These are phyloP conservation scores for Bimastos eiseni DNA, from an alignment of 2,888 invertebrate species.

Conservation along the genomic window DNA sequence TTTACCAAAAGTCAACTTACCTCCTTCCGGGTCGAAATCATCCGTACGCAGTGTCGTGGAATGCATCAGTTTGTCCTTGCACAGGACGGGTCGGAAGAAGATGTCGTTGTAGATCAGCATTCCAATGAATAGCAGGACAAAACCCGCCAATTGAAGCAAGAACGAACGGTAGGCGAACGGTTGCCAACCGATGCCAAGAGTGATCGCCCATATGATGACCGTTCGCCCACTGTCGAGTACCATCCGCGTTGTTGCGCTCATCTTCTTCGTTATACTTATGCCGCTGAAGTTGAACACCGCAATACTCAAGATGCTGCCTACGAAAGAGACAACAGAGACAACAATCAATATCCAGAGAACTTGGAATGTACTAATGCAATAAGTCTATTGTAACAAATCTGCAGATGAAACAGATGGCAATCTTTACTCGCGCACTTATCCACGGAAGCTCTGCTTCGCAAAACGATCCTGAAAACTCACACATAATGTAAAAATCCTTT, in stretches of 20 bases:
- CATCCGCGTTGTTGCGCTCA: slow-evolving; percentile 88
- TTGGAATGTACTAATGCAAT: neutral
- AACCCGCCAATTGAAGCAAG: slow-evolving; percentile 68
- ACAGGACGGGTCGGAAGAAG: slow-evolving; percentile 47
- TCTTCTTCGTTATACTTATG: slow-evolving; percentile 87
- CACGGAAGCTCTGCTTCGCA: no score
- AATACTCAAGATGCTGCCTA: slow-evolving; percentile 68
- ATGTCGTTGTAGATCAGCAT: slow-evolving; percentile 79
- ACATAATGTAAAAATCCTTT: neutral
- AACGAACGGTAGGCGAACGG: slow-evolving; percentile 64
- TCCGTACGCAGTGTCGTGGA: neutral
- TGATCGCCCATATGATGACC: slow-evolving; percentile 84
- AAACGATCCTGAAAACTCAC: no score
- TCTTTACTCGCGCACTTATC: no score
- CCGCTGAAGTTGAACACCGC: slow-evolving; percentile 92
- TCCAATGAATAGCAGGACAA: slow-evolving; percentile 72
- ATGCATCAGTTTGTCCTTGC: neutral
- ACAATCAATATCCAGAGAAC: neutral
- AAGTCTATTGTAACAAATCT: neutral
- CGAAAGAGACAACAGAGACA: neutral
- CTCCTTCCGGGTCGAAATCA: neutral
- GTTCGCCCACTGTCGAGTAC: slow-evolving; percentile 86
- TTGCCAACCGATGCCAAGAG: slow-evolving; percentile 78
- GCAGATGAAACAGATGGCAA: neutral
- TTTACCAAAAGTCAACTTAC: neutral